Base-by-base conservation (phyloP, 2,113 vertebrate species). In the Dissostichus mawsoni region DNA sequence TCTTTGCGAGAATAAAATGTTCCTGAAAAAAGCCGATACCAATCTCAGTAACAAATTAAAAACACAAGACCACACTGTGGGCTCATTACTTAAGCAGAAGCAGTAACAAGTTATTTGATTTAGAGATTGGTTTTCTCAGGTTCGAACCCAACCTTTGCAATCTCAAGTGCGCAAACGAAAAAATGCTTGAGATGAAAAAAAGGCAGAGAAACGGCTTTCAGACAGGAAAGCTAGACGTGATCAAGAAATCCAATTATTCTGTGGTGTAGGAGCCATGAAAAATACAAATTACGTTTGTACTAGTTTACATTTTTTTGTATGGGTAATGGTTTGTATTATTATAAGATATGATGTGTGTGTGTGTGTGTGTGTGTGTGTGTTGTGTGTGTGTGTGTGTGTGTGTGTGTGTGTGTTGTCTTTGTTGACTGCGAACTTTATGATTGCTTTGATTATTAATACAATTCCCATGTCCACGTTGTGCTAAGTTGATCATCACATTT, bases 61-160 rank as follows among this genome's bases (percentile, higher is more conserved):
- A 76, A 73, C 53, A 64, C 11, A 48, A 9, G 47, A 66, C 71
- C 17, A 64, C 57, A 17, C 72, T 84, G 76, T 36, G 45, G 67
- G 74, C 64, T 76, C 57, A 85, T 85, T 84, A 82, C 76, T 76
- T 73, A 76, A 72, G 59, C 72, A 59, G 84, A 84, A 66, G 17
- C 70, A 69, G 73, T 5, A 87, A 88, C 74, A 25, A 23, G 70
- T 88, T 83, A 92, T 92, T 87, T 82, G 82, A 20, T 89, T 74
- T n/a, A 63, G 61, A 78, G 82, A 86, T 73, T 72, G 67, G 41
- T 56, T 73, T 76, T 69, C 70, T 63, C 23, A 8, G 1, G 6
- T 64, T 75, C 18, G n/a, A 70, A 67, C 8, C 45, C 73, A 88
- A 59, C 58, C 70, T 61, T 11, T 16, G 29, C 57, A 80, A 70